phyloP scores from a whole-genome alignment of 2,888 invertebrate genomes.

The Bellardia pandia region DNA sequence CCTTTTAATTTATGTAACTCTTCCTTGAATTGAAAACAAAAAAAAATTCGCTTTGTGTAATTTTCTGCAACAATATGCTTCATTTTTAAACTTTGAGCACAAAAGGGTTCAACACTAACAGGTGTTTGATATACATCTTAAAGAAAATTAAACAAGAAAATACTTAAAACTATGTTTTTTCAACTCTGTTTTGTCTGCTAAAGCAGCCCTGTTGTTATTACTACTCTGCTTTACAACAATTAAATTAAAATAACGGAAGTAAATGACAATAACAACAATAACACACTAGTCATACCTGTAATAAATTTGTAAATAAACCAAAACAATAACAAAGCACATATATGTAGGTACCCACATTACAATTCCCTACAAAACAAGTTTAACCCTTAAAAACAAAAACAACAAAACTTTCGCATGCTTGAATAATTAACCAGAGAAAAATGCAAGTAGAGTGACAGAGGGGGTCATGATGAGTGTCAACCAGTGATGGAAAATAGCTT shows the following conservation, averaged over 20 bases:
- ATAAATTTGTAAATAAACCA: not conserved
- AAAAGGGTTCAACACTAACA: not conserved
- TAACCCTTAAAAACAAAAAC: slow-evolving; percentile 45
- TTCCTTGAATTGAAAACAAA: no score
- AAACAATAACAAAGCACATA: slow-evolving; percentile 20
- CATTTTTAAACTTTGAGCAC: not conserved
- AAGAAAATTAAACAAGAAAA: not conserved
- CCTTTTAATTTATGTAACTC: no score
- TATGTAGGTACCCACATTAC: not conserved
- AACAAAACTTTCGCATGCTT: slow-evolving; percentile 55
- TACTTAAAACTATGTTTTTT: not conserved
- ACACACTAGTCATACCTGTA: not conserved
- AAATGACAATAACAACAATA: slow-evolving; percentile 41
- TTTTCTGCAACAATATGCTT: no score
- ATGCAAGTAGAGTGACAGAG: not conserved
- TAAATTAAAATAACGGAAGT: slow-evolving; percentile 46
- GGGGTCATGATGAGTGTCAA: slow-evolving; percentile 42
- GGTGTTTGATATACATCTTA: slow-evolving; percentile 35
- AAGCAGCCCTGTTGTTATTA: not conserved
- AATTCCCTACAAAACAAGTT: slow-evolving; percentile 18
- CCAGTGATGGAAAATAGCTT: not conserved
- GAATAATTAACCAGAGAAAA: slow-evolving; percentile 9
- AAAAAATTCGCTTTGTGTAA: no score
- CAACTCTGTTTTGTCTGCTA: not conserved
- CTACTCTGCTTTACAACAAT: slow-evolving; percentile 4